Base-by-base conservation (phyloP, 2,113 vertebrate genomes). In the Centrocercus urophasianus region DNA sequence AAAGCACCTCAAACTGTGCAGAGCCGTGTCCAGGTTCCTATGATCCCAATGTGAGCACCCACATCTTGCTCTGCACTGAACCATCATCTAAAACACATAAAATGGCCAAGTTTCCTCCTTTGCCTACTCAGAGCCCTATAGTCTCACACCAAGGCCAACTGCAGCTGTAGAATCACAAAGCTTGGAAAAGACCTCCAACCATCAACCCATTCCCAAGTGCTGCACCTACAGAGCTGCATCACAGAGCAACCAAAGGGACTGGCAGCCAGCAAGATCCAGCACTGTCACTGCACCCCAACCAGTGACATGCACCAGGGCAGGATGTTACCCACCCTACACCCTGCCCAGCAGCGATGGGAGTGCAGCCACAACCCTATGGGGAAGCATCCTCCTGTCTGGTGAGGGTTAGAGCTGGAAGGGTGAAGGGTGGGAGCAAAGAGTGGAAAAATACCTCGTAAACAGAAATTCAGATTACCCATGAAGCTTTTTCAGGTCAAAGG, bases 401-500 rank as follows among this genome's bases (percentile, higher is more conserved):
- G 27, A 48, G 5, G 86, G 70, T 65, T 21, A 82, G 81, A 90
- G 84, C 24, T 3, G 43, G 50, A 9, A 0, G 54, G 72, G 78
- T 34, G 70, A 87, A 74, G 77, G 87, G 89, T 84, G 61, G 73
- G 10, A 50, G 30, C 2, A 1, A 76, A 47, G 86, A 86, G 86
- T 89, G 91, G 93, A 75, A 89, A 92, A 94, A 92, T 84, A 88
- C 95, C 95, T 92, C 93, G 80, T 93, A 94, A 96, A 94, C 85
- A 96, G 56, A 74, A 88, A 86, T 87, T 95, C 95, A 97, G 97
- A 98, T 98, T 97, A 97, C 91, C 95, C 96, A 63, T 94, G 96
- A 96, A 98, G 96, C 91, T 95, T 93, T 96, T 97, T 97, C 84
- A 96, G 98, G 98, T 98, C 98, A 98, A 98, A 98, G 96, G 89